These are phyloP conservation scores for Xylophagus ater DNA, from an alignment of 2,888 invertebrate species.

Conservation along the genomic window DNA sequence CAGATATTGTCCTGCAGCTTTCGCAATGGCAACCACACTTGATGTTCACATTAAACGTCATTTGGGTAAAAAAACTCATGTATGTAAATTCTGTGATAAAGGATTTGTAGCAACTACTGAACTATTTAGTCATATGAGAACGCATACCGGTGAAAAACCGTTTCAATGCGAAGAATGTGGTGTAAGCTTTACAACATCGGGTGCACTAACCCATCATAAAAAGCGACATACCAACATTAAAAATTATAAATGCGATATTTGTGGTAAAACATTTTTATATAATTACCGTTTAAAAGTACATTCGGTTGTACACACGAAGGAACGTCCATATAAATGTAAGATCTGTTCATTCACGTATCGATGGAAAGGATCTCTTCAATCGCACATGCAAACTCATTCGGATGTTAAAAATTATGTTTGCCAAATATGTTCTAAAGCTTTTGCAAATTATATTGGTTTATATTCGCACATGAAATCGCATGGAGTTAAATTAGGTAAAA, in stretches of 20 bases:
- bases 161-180: too few species aligned
- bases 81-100: slow-evolving; percentile 30
- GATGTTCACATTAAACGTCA: slow-evolving; percentile 26
- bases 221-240: slow-evolving; percentile 28
- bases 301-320: slow-evolving; percentile 29
- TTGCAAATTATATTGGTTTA: too few species aligned
- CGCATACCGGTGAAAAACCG: too few species aligned
- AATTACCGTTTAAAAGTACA: slow-evolving; percentile 28
- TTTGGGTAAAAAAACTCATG: slow-evolving; percentile 26
- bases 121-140: too few species aligned
- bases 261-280: slow-evolving; percentile 27
- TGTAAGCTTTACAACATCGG: slow-evolving; percentile 27
- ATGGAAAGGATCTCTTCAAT: slow-evolving; percentile 28
- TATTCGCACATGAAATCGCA: too few species aligned
- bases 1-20: slow-evolving; percentile 24
- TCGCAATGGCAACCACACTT: slow-evolving; percentile 24
- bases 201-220: slow-evolving; percentile 27
- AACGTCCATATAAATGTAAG: slow-evolving; percentile 20
- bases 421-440: slow-evolving; percentile 29
- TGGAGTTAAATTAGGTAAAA: too few species aligned
- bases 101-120: too few species aligned
- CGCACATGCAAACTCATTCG: slow-evolving; percentile 29
- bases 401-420: slow-evolving; percentile 30
- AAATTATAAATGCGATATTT: too few species aligned
- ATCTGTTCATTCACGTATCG: slow-evolving; percentile 29